Conservation (phyloP, 2,113 vertebrate genomes). For the Grantiella picta region DNA sequence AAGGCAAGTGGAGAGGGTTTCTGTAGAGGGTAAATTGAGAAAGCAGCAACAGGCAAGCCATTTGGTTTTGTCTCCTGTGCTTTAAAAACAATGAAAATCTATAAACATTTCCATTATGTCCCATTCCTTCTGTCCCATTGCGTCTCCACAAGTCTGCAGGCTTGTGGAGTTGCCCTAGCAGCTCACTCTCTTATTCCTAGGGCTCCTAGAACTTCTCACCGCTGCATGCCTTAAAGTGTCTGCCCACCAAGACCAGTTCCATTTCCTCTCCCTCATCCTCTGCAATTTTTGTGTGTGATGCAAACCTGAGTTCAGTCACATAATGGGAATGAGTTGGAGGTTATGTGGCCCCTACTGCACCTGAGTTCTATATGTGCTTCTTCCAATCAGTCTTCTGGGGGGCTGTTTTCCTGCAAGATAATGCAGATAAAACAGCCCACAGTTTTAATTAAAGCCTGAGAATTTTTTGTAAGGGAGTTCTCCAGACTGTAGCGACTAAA, state of each 20-base stretch:
- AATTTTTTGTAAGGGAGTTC: background rate
- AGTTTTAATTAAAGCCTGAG: background rate
- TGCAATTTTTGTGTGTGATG: rapidly evolving
- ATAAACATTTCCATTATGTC: background rate
- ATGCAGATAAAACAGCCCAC: background rate
- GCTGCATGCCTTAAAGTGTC: background rate
- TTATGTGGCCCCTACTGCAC: background rate
- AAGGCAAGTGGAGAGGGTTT: background rate
- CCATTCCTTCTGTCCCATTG: background rate
- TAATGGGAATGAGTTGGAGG: background rate
- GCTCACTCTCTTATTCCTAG: background rate
- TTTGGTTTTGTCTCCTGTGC: background rate
- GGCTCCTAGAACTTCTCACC: background rate
- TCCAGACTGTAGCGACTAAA: background rate
- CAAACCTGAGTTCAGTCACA: background rate
- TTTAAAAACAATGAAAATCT: background rate
- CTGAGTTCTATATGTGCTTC: background rate
- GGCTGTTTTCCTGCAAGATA: background rate
- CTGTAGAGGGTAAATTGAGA: background rate
- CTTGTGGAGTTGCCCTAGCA: background rate
- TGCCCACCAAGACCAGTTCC: background rate
- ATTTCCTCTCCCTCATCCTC: background rate
- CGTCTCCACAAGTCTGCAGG: background rate
- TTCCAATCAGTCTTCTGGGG: background rate
- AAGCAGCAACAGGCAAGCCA: background rate